phyloP scores from a whole-genome alignment of 2,888 invertebrate species.

The Drosophila bunnanda region DNA sequence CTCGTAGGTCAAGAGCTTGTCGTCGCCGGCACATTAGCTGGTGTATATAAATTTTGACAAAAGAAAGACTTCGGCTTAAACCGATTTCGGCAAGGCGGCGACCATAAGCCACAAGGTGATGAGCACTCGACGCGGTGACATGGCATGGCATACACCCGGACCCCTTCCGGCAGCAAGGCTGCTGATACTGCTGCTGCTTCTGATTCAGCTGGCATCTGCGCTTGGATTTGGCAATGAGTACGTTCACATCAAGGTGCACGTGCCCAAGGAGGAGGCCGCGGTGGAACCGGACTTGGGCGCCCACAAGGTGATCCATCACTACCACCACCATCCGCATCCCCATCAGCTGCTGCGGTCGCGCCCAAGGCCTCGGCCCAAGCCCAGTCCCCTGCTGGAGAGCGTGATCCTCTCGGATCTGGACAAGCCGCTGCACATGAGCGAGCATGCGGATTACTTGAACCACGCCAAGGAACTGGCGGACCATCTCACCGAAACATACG shows the following conservation, averaged over 20 bases:
- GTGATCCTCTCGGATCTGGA: conserved; percentile 71
- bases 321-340: conserved; percentile 62
- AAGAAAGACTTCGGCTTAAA: conserved; percentile 72
- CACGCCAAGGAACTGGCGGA: conserved; percentile 66
- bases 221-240: conserved; percentile 73
- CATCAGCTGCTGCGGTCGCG: conserved; percentile 40
- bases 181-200: conserved; percentile 13
- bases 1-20: conserved; percentile 49
- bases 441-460: conserved; percentile 65
- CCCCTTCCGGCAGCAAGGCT: background rate
- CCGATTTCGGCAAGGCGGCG: conserved; percentile 68
- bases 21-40: conserved; percentile 50
- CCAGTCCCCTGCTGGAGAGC: conserved; percentile 68
- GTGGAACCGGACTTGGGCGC: conserved; percentile 42
- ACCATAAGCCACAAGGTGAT: conserved; percentile 61
- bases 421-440: conserved; percentile 58
- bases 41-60: conserved; percentile 75
- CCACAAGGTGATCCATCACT: conserved; percentile 73
- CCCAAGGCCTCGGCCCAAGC: conserved; percentile 25
- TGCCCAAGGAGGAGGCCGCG: conserved; percentile 66
- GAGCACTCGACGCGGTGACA: conserved; percentile 28
- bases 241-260: conserved; percentile 79
- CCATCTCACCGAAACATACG: conserved; percentile 63
- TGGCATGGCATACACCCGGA: conserved; percentile 9
- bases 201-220: conserved; percentile 24